Evolutionary conservation across 1,140 invertebrate genomes (phyloP).

Genomic region (Hesperophylax magnus): DNA sequence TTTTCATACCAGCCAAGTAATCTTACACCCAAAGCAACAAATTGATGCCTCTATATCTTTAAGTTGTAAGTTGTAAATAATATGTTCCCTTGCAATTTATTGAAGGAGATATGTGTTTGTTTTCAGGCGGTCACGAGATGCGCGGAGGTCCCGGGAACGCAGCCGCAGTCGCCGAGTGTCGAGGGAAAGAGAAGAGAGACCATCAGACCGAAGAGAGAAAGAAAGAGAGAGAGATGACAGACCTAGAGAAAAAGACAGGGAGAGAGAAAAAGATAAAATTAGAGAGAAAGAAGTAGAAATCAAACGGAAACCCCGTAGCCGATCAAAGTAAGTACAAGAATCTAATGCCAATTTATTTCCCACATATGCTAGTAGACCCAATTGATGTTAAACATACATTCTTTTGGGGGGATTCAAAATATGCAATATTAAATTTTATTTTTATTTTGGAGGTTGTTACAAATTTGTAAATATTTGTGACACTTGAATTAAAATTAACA

Average conservation of each 20-base stretch:
- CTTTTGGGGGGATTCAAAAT: constrained; percentile 40
- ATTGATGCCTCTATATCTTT: too few species aligned
- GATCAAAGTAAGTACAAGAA: constrained; percentile 57
- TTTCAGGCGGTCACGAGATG: constrained; percentile 36
- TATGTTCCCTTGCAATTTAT: not conserved
- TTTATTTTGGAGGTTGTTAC: not conserved
- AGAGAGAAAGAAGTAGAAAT: constrained; percentile 56
- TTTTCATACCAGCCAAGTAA: not conserved
- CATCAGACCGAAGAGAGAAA: constrained; percentile 62
- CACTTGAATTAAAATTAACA: too few species aligned
- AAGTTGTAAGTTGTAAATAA: not conserved
- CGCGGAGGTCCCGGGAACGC: constrained; percentile 53
- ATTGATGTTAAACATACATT: not conserved
- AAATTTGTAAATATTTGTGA: not conserved
- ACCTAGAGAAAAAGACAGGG: constrained; percentile 63
- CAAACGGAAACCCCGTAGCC: constrained; percentile 64
- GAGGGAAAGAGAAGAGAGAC: constrained; percentile 60
- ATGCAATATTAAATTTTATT: constrained; percentile 41
- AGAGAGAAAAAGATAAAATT: constrained; percentile 55
- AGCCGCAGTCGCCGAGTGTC: constrained; percentile 36
- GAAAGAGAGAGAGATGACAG: constrained; percentile 60
- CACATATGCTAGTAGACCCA: constrained; percentile 45
- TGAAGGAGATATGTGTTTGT: not conserved
- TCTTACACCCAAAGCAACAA: too few species aligned
- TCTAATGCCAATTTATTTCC: not conserved